Base-by-base conservation (phyloP, 2,113 vertebrate species). In the Myanophis thanlyinensis region DNA sequence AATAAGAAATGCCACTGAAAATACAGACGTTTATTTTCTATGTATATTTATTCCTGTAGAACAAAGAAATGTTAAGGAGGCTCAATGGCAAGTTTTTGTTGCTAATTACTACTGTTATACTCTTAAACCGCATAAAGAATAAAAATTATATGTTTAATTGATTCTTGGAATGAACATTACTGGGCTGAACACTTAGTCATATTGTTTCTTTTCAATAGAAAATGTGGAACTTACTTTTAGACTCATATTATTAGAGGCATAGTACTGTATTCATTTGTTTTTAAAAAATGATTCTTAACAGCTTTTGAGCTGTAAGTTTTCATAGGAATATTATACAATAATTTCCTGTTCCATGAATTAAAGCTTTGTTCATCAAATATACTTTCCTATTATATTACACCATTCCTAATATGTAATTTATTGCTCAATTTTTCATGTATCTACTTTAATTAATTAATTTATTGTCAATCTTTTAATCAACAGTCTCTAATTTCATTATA, bases 61-160 rank as follows among this genome's bases (percentile, higher is more conserved):
- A 62, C 56, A 84, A 95, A 95, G 94, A 62, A 62, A 67, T 59
- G 2, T n/a, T 89, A 95, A 95, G 92, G 23, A 49, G 22, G 93
- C 85, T 92, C 89, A 95, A 90, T 52, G 52, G 91, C 73, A 94
- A 85, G 80, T n/a, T 89, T 94, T 0, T 95, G 93, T 25, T 96
- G 40, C 93, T 96, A 95, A 97, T 96, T 96, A 95, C 51, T 95
- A 85, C n/a, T 93, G 92, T 35, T 92, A 85, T 86, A 94, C 53
- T 49, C 91, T 53, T 94, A 52, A 96, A 91, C 53, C 86, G 67
- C 22, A 94, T 87, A 94, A 96, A 96, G 92, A 95, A 95, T 91
- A 95, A 94, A 97, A 97, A 95, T 94, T 53, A 96, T 5, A 62
- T 0, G 1, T 59, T 95, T 49, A 88, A 52, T 87, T 62, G 85